phyloP scores from a whole-genome alignment of 2,888 invertebrate genomes.

The Tubulanus polymorphus region DNA sequence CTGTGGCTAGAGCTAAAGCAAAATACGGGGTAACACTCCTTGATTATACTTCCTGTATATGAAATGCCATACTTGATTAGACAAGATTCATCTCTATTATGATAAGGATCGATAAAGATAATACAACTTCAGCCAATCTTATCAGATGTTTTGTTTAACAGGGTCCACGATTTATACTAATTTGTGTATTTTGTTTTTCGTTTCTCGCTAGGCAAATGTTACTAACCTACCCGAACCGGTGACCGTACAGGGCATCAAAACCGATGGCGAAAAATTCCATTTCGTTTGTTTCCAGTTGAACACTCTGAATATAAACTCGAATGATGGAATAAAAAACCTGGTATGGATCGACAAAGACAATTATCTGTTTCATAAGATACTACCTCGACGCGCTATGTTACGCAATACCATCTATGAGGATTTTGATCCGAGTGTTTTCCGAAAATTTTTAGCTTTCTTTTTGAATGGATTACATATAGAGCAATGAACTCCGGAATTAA shows the following conservation, averaged over 20 bases:
- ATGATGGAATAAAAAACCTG: slow-evolving; percentile 66
- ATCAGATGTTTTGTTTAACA: too few relatives aligned
- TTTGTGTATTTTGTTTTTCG: too few relatives aligned
- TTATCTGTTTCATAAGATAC: slow-evolving; percentile 44
- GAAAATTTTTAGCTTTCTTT: slow-evolving; percentile 75
- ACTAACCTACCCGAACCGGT: slow-evolving; percentile 63
- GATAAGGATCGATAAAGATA: too few relatives aligned
- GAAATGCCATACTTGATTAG: background rate
- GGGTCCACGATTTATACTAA: too few relatives aligned
- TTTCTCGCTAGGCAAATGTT: slow-evolving; percentile 59
- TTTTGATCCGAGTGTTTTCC: slow-evolving; percentile 76
- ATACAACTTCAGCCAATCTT: too few relatives aligned
- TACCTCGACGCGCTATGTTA: slow-evolving; percentile 66
- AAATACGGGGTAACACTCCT: slow-evolving; percentile 71
- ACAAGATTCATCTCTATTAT: too few relatives aligned
- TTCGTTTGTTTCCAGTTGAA: slow-evolving; percentile 80
- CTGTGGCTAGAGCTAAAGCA: slow-evolving; percentile 70
- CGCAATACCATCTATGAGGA: slow-evolving; percentile 66
- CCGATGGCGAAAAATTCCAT: slow-evolving; percentile 72
- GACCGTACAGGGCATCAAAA: slow-evolving; percentile 76
- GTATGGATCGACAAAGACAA: slow-evolving; percentile 63
- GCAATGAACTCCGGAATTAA: too few relatives aligned
- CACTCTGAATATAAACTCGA: slow-evolving; percentile 56
- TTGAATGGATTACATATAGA: slow-evolving; percentile 28
- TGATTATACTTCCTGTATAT: too few relatives aligned